These are phyloP conservation scores for Pyrocoelia pectoralis DNA, from an alignment of 2,888 invertebrate genomes.

Conservation along the genomic window DNA sequence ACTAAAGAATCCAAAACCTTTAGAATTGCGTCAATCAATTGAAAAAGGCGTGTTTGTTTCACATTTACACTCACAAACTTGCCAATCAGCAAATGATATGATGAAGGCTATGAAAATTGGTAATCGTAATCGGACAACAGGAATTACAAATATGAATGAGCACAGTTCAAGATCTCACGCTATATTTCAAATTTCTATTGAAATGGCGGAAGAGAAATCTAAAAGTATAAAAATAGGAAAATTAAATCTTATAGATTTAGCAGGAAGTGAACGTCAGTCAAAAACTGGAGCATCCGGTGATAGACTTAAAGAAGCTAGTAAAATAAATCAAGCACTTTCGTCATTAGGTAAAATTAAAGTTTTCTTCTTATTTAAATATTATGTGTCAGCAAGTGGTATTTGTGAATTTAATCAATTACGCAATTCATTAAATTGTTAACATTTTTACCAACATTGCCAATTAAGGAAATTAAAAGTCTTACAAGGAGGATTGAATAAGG, in stretches of 20 bases:
- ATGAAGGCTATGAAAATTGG: conserved; percentile 92
- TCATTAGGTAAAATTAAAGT: conserved; percentile 84
- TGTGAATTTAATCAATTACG: no score
- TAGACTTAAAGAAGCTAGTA: conserved; percentile 93
- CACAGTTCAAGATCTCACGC: conserved; percentile 98
- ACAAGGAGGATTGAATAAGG: no score
- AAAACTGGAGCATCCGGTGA: conserved; percentile 97
- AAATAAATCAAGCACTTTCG: conserved; percentile 96
- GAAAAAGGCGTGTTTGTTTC: conserved; percentile 89
- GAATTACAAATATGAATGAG: conserved; percentile 73
- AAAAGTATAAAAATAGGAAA: conserved; percentile 82
- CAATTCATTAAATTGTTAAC: no score
- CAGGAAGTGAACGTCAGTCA: conserved; percentile 96
- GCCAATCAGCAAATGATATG: conserved; percentile 94
- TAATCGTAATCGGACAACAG: conserved; percentile 90
- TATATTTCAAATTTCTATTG: conserved; percentile 97
- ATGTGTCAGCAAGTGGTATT: no score
- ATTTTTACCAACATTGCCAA: no score
- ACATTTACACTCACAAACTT: conserved; percentile 92
- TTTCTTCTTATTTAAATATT: not conserved
- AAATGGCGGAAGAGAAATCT: conserved; percentile 82
- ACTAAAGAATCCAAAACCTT: conserved; percentile 61
- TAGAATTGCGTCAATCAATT: conserved; percentile 71
- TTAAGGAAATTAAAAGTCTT: no score
- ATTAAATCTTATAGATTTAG: conserved; percentile 96